These are phyloP conservation scores for Panagrolaimus sp. DNA, from an alignment of 1,140 invertebrate genomes.

Conservation along the genomic window DNA sequence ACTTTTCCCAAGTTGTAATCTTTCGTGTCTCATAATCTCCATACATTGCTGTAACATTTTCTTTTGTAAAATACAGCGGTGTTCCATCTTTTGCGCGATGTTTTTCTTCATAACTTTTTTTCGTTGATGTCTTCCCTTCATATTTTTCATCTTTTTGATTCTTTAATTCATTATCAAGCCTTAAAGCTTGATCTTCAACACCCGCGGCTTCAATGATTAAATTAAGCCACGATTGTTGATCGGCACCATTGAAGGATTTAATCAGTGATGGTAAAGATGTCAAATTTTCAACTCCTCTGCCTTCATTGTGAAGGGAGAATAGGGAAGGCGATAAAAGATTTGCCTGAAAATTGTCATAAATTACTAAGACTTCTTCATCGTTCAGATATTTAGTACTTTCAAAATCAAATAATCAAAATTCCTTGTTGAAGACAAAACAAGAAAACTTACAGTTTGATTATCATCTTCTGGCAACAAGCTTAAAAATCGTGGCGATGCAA, in stretches of 20 bases:
- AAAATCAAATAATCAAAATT: not conserved
- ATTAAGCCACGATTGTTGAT: constrained; percentile 45
- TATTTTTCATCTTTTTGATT: not conserved
- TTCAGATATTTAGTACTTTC: not conserved
- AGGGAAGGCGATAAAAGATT: constrained; percentile 42
- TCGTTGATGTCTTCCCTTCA: not conserved
- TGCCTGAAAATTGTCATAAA: constrained; percentile 16
- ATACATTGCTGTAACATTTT: constrained; percentile 43
- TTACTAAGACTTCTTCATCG: not conserved
- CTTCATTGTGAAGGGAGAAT: constrained; percentile 40
- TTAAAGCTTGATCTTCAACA: constrained; percentile 34
- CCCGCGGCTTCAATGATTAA: constrained; percentile 47
- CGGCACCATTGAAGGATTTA: constrained; percentile 27
- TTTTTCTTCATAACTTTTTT: not conserved
- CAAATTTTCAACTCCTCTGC: constrained; percentile 35
- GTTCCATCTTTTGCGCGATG: constrained; percentile 17
- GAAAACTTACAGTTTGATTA: not conserved
- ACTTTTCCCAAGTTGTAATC: constrained; percentile 26
- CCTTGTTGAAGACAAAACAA: not conserved
- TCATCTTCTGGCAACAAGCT: not conserved
- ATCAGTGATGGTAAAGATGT: constrained; percentile 35
- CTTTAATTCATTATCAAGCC: constrained; percentile 9
- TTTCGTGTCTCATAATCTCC: constrained; percentile 31
- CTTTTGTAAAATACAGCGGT: constrained; percentile 34
- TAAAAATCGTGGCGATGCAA: constrained; percentile 13